Base-by-base conservation (phyloP, 2,113 vertebrate genomes). In the Miniopterus natalensis region DNA sequence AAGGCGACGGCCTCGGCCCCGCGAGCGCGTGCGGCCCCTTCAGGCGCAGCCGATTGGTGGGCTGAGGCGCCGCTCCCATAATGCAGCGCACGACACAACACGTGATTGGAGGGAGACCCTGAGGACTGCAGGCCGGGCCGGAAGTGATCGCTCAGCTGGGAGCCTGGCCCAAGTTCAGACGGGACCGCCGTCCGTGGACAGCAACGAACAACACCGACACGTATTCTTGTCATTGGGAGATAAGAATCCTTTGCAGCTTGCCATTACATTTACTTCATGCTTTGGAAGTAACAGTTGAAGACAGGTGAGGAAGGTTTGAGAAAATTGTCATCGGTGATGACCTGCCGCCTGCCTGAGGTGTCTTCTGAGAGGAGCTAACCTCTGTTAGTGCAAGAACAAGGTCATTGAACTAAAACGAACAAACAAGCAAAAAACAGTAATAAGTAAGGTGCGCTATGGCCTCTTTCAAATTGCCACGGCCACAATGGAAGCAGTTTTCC, bases 391-490 rank as follows among this genome's bases (percentile, higher is more conserved):
- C 73, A 85, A 97, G 95, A 93, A 92, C 84, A 95, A 97, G 91
- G 87, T 97, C 79, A 95, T 59, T 96, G 91, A 83, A 96, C 93
- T 18, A 66, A 96, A 95, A 93, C 94, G 96, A 74, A 74, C 20
- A 40, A 27, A 21, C 17, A 8, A 7, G 5, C 15, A 25, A 61
- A n/a, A 23, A n/a, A 99, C 99, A 99, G 99, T 99, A 99, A 99
- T 99, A 94, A 99, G 99, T 98, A 99, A 99, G 98, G 99, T 99
- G 99, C 99, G 99, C 98, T 99, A 99, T 97, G 99, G 99, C 96
- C 98, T 99, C 97, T 99, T 99, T 97, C 99, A 99, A 99, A 99
- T 99, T 86, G 99, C 99, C 97, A 99, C 99, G 7, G 99, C 99
- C 15, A 98, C 99, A 98, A 99, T 99, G 99, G 99, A 99, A 98